Base-by-base conservation (phyloP, 2,797 vertebrate genomes). In the Enteromius mattozi region DNA sequence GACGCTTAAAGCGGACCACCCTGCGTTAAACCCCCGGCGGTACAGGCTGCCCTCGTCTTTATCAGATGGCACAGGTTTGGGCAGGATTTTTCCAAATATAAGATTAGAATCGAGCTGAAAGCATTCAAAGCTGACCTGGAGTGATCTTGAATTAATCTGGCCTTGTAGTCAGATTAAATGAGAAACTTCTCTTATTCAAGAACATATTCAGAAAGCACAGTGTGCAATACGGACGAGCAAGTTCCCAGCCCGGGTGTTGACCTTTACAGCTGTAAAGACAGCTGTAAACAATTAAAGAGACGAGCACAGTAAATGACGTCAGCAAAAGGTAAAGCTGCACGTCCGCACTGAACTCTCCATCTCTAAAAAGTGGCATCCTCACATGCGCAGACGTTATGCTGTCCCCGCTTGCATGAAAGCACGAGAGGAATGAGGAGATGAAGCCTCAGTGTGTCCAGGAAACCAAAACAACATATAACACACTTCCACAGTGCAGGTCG, bases 381-480 rank as follows among this genome's bases (percentile, higher is more conserved):
- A 59, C 33, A 30, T 56, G 51, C 65, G 27, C 30, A 54, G 63
- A 81, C 6, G 6, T 27, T 80, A 45, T 47, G 13, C 27, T 47
- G 70, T 87, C 56, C 66, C 69, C 10, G 54, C 42, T 82, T 68
- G 82, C 37, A 30, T 77, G 68, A 78, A 87, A 84, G 54, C 47
- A 86, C 16, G 78, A 87, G 42, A 88, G 75, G 82, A 88, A 88
- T 86, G 82, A 33, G 19, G 78, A 65, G 71, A 78, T 66, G 70
- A 83, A 80, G 69, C 19, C 75, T 84, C 72, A 66, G 81, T 82
- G 83, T 80, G 81, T 80, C 85, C 71, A 83, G 74, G 81, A 88
- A 89, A 89, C 80, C 87, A 90, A 90, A 87, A 84, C 86, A 80
- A 85, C 78, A 87, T 83, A 82, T 85, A 83, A 87, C 80, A 88